Conservation (phyloP, 2,797 vertebrate species). For the Apodemus agrarius region DNA sequence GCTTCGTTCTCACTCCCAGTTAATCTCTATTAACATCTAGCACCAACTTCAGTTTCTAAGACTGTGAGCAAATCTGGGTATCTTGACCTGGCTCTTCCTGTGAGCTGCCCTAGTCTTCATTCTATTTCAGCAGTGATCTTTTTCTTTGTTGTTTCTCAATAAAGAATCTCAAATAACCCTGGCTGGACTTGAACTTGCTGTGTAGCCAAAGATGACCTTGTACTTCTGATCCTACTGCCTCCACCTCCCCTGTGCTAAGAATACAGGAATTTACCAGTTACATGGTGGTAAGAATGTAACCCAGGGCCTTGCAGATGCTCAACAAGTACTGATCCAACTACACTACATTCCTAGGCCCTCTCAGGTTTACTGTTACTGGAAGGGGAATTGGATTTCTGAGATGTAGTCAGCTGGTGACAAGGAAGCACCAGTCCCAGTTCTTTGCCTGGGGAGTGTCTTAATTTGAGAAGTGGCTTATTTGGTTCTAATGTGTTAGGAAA, state of each 20-base stretch:
- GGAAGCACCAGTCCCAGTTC: neutral
- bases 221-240: neutral
- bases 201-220: neutral
- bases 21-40: neutral
- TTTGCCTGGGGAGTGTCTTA: neutral
- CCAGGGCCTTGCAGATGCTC: neutral
- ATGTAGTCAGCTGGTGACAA: neutral
- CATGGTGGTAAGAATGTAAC: neutral
- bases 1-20: neutral
- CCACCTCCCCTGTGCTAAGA: neutral
- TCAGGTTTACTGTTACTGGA: neutral
- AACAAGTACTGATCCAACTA: neutral
- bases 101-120: neutral
- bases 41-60: neutral
- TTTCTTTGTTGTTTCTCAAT: neutral
- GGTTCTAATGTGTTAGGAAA: conserved; percentile 5
- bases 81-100: neutral
- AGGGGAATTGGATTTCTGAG: conserved; percentile 11
- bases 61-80: neutral
- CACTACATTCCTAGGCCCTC: neutral
- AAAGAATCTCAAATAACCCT: neutral
- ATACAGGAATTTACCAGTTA: neutral
- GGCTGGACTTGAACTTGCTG: neutral
- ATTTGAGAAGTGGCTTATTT: conserved; percentile 24
- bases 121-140: neutral